Conservation (phyloP, 2,113 vertebrate genomes). For the Otolemur garnettii region DNA sequence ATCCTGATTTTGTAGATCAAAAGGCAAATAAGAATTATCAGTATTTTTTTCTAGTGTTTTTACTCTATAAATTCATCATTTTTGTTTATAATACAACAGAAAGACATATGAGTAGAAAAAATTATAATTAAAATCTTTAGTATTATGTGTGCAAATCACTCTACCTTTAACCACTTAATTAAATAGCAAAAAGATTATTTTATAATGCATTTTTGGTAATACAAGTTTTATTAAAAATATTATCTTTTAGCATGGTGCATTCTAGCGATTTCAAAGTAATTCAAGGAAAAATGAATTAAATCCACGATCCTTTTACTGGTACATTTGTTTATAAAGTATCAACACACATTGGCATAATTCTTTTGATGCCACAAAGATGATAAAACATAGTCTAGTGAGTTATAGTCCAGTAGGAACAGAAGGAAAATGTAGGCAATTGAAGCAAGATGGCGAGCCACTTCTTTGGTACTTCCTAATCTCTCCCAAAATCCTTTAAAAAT, state of each 20-base stretch:
- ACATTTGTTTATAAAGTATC: not conserved
- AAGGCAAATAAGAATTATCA: not conserved
- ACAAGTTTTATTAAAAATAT: slow-evolving; percentile 7
- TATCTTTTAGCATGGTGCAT: not conserved
- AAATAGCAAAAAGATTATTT: slow-evolving; percentile 40
- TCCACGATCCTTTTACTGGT: not conserved
- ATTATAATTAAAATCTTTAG: slow-evolving; percentile 35
- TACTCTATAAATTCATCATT: not conserved
- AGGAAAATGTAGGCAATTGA: not conserved
- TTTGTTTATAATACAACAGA: slow-evolving; percentile 8
- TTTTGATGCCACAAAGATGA: not conserved
- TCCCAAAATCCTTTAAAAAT: not conserved
- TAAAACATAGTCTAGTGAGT: not conserved
- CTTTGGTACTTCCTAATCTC: not conserved
- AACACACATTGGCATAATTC: not conserved
- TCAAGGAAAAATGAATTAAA: slow-evolving; percentile 3
- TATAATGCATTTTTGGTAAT: slow-evolving; percentile 35
- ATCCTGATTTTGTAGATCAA: slow-evolving; percentile 7
- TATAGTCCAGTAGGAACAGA: not conserved
- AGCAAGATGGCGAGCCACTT: not conserved
- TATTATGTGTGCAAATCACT: not conserved
- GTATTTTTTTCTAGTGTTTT: not conserved
- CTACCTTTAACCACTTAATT: not conserved
- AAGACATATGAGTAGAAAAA: not conserved
- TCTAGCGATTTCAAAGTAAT: slow-evolving; percentile 30